Evolutionary conservation across 2,888 invertebrate genomes (phyloP).

Genomic region (Cryptus armator): DNA sequence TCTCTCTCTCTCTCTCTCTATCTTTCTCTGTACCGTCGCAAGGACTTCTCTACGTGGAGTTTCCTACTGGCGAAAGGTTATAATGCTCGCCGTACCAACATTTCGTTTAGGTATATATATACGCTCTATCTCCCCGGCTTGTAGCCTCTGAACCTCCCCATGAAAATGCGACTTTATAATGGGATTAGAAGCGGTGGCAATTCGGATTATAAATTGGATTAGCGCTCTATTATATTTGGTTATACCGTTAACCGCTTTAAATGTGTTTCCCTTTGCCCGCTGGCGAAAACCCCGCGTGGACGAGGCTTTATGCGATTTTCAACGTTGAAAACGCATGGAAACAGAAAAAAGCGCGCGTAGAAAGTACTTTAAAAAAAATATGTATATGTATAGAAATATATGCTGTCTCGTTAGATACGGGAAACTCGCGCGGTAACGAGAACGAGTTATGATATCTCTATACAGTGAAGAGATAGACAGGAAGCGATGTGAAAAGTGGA

Average conservation of each 20-base stretch:
- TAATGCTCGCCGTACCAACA: conserved; percentile 34
- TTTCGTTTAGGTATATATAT: conserved; percentile 36
- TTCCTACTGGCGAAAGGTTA: conserved; percentile 49
- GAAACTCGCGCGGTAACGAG: neutral
- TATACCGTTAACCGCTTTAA: conserved; percentile 74
- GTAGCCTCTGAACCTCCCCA: conserved; percentile 54
- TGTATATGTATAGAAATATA: neutral
- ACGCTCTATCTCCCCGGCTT: neutral
- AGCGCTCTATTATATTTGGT: conserved; percentile 73
- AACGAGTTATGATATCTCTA: conserved; percentile 2
- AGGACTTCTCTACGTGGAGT: conserved; percentile 38
- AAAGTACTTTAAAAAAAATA: neutral
- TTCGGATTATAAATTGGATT: conserved; percentile 81
- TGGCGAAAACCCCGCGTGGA: conserved; percentile 24
- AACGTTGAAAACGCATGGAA: conserved; percentile 9
- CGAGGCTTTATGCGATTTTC: conserved; percentile 38
- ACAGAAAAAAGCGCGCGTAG: too few relatives aligned
- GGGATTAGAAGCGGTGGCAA: conserved; percentile 77
- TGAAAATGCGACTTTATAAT: conserved; percentile 79
- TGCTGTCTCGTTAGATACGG: conserved; percentile 6
- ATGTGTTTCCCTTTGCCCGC: conserved; percentile 48
- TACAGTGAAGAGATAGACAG: neutral
- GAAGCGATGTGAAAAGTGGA: conserved; percentile 13
- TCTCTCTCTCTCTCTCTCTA: neutral
- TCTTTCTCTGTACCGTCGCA: neutral